Conservation (phyloP, 2,888 invertebrate genomes). For the Dysmachus trigonus region DNA sequence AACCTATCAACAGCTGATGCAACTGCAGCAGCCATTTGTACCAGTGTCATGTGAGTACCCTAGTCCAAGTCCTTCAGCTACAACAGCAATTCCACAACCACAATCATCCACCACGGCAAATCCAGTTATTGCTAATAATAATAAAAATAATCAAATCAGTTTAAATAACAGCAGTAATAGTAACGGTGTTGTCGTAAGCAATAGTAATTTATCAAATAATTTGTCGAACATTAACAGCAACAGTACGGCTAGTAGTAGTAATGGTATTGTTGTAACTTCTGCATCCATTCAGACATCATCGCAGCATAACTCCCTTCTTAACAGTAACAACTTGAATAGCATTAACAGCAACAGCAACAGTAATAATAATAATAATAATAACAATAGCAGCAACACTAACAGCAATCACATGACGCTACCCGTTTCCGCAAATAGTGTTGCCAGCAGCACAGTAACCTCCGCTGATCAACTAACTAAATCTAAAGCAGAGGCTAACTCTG, state of each 20-base stretch:
- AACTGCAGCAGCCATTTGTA: constrained; percentile 93
- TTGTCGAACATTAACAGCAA: constrained; percentile 48
- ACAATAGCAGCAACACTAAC: constrained; percentile 48
- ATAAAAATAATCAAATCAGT: constrained; percentile 44
- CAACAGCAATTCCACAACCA: constrained; percentile 56
- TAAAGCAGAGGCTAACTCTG: neutral
- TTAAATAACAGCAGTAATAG: constrained; percentile 54
- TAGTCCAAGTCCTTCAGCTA: constrained; percentile 58
- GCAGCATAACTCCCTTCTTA: constrained; percentile 32
- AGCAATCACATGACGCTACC: constrained; percentile 32
- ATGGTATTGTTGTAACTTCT: constrained; percentile 50
- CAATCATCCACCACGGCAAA: constrained; percentile 61
- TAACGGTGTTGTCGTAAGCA: constrained; percentile 54
- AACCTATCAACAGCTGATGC: constrained; percentile 94
- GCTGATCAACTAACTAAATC: constrained; percentile 5
- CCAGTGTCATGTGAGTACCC: constrained; percentile 98
- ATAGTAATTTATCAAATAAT: constrained; percentile 50
- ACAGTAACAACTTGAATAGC: constrained; percentile 47
- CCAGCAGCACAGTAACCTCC: constrained; percentile 12
- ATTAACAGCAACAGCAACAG: constrained; percentile 50
- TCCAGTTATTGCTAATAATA: constrained; percentile 56
- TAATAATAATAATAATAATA: constrained; percentile 48
- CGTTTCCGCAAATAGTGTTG: constrained; percentile 32
- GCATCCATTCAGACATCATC: constrained; percentile 44
- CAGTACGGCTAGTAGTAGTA: constrained; percentile 48